Base-by-base conservation (phyloP, 2,113 vertebrate genomes). In the Pedionomus torquatus region DNA sequence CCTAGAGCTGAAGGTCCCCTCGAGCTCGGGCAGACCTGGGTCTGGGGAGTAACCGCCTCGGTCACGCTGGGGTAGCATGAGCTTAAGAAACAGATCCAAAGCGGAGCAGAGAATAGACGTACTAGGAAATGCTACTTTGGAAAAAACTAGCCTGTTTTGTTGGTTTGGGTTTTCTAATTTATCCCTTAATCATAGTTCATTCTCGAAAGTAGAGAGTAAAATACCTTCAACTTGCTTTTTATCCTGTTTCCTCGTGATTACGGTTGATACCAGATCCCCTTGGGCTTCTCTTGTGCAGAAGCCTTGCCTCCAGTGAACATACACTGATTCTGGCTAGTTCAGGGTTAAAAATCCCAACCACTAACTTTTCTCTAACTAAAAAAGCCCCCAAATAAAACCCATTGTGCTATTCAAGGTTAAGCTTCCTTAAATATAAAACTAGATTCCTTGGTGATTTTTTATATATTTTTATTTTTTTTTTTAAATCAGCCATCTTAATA, bases 381-480 rank as follows among this genome's bases (percentile, higher is more conserved):
- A 96, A 83, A 94, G 11, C 41, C 85, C 87, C 87, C 80, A 97
- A 93, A 92, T 96, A 96, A 94, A 96, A 94, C 83, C 94, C 86
- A 78, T 95, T 97, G 83, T 95, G 75, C 83, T 95, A 94, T 97
- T 97, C 95, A 97, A 97, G 92, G 94, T 97, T 97, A 95, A 96
- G 92, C 66, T 98, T 97, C 94, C 92, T 97, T 96, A 97, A 98
- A 97, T 87, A 97, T 96, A 96, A 97, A 97, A 95, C 87, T 92
- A 85, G 90, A 97, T 97, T 95, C 95, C 88, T 96, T 60, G 31
- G 95, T 87, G 71, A 93, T 78, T 83, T 92, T 92, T 55, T 65
- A 23, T 41, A 41, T 41, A 41, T 41, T 82, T 89, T 93, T 65
- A 86, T 83, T 44, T 71, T 63, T 97, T 90, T 92, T 90, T 87